Evolutionary conservation across 2,888 invertebrate genomes (phyloP).

Genomic region (Hydroisotoma schaefferi): DNA sequence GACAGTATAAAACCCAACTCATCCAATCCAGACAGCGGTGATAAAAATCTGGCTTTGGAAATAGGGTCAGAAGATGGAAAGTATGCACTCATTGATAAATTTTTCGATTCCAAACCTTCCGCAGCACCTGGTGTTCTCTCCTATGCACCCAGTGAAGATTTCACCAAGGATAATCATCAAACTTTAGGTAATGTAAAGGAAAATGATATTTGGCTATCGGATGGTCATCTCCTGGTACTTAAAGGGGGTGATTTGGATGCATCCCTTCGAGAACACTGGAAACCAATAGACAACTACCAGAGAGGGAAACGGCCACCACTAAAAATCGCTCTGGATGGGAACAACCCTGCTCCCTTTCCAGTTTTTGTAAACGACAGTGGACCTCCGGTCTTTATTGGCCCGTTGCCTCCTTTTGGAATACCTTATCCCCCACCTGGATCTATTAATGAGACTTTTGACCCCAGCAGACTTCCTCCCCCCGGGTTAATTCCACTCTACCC

Average conservation of each 20-base stretch:
- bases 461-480: conserved; percentile 45
- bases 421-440: conserved; percentile 55
- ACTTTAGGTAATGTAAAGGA: conserved; percentile 77
- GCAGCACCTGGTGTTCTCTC: conserved; percentile 77
- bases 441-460: conserved; percentile 45
- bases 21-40: conserved; percentile 29
- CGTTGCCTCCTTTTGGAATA: conserved; percentile 64
- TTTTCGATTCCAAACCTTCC: conserved; percentile 61
- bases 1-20: conserved; percentile 13
- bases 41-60: conserved; percentile 47
- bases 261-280: conserved; percentile 60
- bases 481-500: conserved; percentile 46
- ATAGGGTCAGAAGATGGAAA: conserved; percentile 66
- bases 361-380: conserved; percentile 81
- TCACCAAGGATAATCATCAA: conserved; percentile 70
- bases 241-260: conserved; percentile 64
- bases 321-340: conserved; percentile 73
- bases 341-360: conserved; percentile 87
- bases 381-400: conserved; percentile 78
- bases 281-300: conserved; percentile 77
- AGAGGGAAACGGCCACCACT: conserved; percentile 71
- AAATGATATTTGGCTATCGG: conserved; percentile 85
- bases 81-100: conserved; percentile 79
- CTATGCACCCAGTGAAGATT: conserved; percentile 75
- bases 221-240: conserved; percentile 78